Evolutionary conservation across 2,797 vertebrate species (phyloP).

Genomic region (Poeciliopsis paucimaculata): DNA sequence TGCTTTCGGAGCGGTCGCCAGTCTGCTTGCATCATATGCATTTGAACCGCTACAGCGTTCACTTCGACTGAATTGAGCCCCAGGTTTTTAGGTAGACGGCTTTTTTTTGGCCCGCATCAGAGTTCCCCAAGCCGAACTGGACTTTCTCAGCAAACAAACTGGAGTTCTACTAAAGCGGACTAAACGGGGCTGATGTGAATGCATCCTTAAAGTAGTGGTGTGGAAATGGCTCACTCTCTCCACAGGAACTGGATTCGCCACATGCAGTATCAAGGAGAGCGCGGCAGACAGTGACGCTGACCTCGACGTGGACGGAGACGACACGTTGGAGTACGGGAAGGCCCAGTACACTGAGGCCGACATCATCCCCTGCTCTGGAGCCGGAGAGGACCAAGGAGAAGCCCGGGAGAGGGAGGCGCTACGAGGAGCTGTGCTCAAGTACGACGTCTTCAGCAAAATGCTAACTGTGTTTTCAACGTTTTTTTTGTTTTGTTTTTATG

Average conservation of each 20-base stretch:
- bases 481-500: too few relatives aligned
- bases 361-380: slow-evolving; percentile 97
- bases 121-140: too few relatives aligned
- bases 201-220: not conserved
- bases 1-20: too few relatives aligned
- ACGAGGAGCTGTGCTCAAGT: slow-evolving; percentile 98
- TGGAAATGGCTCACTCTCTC: not conserved
- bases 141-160: too few relatives aligned
- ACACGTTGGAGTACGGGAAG: slow-evolving; percentile 98
- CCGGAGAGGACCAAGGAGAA: slow-evolving; percentile 97
- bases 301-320: slow-evolving; percentile 97
- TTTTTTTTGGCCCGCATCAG: too few relatives aligned
- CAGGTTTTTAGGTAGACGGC: too few relatives aligned
- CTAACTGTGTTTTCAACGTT: too few relatives aligned
- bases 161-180: too few relatives aligned
- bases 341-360: slow-evolving; percentile 99
- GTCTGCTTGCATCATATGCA: too few relatives aligned
- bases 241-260: slow-evolving; percentile 94
- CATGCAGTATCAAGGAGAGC: slow-evolving; percentile 96
- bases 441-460: slow-evolving; percentile 28
- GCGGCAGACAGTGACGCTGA: slow-evolving; percentile 94
- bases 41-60: too few relatives aligned
- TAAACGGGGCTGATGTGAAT: too few relatives aligned
- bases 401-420: slow-evolving; percentile 97
- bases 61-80: too few relatives aligned